phyloP scores from a whole-genome alignment of 64 coral and sea anemone species.

The Montipora capricornis region DNA sequence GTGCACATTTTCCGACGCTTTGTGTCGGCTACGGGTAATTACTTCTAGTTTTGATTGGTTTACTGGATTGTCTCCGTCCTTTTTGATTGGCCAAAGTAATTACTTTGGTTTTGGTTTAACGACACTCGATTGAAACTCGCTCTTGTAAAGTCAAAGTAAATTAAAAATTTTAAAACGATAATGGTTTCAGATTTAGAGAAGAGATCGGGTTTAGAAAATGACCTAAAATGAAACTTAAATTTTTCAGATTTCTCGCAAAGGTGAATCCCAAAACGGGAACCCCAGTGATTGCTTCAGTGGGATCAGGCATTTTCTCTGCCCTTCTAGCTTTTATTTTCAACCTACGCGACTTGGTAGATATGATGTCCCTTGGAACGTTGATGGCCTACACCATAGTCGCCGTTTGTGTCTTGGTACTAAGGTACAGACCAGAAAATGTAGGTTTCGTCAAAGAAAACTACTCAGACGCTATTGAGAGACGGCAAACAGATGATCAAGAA shows the following conservation, averaged over 20 bases:
- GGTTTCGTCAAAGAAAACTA: background rate
- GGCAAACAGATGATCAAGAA: background rate
- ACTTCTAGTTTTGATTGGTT: no score
- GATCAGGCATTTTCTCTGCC: constrained; percentile 13
- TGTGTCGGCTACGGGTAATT: no score
- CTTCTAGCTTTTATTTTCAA: constrained; percentile 52
- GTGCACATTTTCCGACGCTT: no score
- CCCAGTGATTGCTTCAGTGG: constrained; percentile 41
- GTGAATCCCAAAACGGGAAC: constrained; percentile 39
- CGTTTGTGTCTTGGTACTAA: constrained; percentile 20
- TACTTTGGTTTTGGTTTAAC: no score
- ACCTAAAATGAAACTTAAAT: background rate
- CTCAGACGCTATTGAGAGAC: background rate
- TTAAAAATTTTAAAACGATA: no score
- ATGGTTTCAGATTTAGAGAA: no score
- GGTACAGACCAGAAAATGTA: background rate
- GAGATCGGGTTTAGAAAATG: background rate
- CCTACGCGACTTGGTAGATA: constrained; percentile 35
- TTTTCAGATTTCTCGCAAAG: constrained; percentile 55
- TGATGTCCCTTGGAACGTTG: constrained; percentile 51
- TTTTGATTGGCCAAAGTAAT: no score
- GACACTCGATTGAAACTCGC: no score
- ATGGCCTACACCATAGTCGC: constrained; percentile 7
- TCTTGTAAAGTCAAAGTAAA: no score
- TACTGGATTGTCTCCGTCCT: no score